phyloP scores from a whole-genome alignment of 2,888 invertebrate genomes.

The Archaeoteleia sp. region DNA sequence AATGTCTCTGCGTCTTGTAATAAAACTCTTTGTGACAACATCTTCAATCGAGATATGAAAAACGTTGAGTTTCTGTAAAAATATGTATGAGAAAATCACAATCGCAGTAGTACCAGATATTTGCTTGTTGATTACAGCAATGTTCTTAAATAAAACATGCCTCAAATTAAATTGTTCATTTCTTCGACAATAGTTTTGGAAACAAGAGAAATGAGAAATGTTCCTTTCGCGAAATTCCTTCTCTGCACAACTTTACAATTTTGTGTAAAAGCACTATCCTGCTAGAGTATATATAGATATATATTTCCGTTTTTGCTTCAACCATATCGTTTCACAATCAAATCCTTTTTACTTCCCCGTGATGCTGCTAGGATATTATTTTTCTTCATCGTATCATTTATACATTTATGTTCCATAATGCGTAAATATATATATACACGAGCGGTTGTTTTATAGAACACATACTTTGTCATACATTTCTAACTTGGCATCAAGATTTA shows the following conservation, averaged over 20 bases:
- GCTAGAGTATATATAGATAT: no score
- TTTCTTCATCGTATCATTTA: conserved; percentile 24
- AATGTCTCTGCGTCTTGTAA: conserved; percentile 30
- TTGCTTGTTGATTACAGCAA: no score
- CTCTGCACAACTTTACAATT: background rate
- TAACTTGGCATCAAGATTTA: background rate
- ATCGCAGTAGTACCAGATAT: no score
- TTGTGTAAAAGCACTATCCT: conserved; percentile 16
- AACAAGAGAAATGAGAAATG: no score
- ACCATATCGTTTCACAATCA: conserved; percentile 21
- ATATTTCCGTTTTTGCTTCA: background rate
- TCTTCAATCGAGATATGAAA: conserved; percentile 9
- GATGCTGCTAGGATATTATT: conserved; percentile 13
- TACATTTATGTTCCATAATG: conserved; percentile 10
- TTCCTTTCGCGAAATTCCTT: conserved; percentile 6
- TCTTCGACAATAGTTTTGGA: no score
- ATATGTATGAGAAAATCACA: background rate
- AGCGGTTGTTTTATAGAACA: conserved; percentile 1
- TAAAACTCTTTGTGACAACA: conserved; percentile 31
- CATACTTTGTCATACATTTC: conserved; percentile 10
- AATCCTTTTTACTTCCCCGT: conserved; percentile 12
- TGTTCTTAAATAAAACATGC: no score
- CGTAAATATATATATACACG: no score
- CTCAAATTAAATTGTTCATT: no score
- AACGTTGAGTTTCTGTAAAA: conserved; percentile 6